Evolutionary conservation across 2,888 invertebrate species (phyloP).

Genomic region (Linyphia triangularis): DNA sequence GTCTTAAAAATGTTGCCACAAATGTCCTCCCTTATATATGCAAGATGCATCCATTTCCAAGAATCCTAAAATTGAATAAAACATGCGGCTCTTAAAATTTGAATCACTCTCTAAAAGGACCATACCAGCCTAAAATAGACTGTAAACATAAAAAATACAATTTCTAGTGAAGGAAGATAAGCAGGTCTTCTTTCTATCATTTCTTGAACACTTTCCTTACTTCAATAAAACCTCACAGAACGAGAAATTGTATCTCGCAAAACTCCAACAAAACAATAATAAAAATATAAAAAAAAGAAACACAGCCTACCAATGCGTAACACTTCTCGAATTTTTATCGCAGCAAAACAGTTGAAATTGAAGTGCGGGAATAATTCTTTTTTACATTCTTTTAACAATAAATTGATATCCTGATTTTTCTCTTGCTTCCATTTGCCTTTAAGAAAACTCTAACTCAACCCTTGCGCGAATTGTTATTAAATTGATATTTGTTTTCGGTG

Average conservation of each 20-base stretch:
- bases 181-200: conserved; percentile 31
- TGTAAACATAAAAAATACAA: conserved; percentile 28
- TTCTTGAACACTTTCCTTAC: conserved; percentile 12
- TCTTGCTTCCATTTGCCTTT: not conserved
- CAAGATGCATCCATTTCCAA: not conserved
- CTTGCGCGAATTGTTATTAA: conserved; percentile 51
- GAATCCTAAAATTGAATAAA: conserved; percentile 10
- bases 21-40: not conserved
- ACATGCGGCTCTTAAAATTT: not conserved
- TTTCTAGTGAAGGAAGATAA: conserved; percentile 3
- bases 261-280: not conserved
- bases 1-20: no score
- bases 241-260: conserved; percentile 43
- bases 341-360: conserved; percentile 54
- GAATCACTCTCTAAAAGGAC: conserved; percentile 15
- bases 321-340: conserved; percentile 57
- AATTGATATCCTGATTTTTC: conserved; percentile 59
- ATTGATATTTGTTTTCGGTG: conserved; percentile 63
- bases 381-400: conserved; percentile 13
- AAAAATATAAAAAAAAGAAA: conserved; percentile 19
- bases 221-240: conserved; percentile 46
- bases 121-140: conserved; percentile 8
- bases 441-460: conserved; percentile 8
- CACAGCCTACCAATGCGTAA: conserved; percentile 37
- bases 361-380: conserved; percentile 5